Percentiles rank a stretch among this genome's conserved stretches.
Conservation (phyloP, 2,888 invertebrate genomes). For the Epiblema foenella region DNA sequence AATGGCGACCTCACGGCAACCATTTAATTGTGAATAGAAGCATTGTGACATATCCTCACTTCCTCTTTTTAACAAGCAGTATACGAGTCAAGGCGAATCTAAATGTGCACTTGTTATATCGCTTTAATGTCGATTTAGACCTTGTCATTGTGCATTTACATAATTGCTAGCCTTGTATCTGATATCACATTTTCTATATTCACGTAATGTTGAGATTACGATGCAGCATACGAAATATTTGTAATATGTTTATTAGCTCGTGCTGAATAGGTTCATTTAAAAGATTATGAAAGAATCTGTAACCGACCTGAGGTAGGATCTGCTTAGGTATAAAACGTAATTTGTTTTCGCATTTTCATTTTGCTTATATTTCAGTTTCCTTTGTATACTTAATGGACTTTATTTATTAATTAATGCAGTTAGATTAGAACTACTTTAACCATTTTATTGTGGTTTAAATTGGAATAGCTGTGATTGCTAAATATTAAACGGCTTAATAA, state of each 20-base stretch:
- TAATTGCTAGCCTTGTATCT: constrained; percentile 66
- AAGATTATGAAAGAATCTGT: background rate
- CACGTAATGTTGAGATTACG: constrained; percentile 50
- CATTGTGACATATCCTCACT: constrained; percentile 56
- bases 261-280: background rate
- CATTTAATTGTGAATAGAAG: constrained; percentile 62
- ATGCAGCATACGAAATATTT: constrained; percentile 37
- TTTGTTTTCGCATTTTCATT: constrained; percentile 2
- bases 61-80: constrained; percentile 67
- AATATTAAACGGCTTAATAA: background rate
- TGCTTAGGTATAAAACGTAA: too few species aligned
- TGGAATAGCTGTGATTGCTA: background rate
- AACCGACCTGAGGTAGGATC: background rate
- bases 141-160: constrained; percentile 76
- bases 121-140: constrained; percentile 66
- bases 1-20: constrained; percentile 45
- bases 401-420: background rate
- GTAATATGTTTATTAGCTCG: background rate
- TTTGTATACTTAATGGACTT: too few species aligned
- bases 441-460: background rate
- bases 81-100: constrained; percentile 75
- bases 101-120: constrained; percentile 62
- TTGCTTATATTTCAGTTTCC: background rate
- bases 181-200: constrained; percentile 58
- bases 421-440: background rate